Conservation (phyloP, 1,140 invertebrate genomes). For the Habropoda laboriosa region DNA sequence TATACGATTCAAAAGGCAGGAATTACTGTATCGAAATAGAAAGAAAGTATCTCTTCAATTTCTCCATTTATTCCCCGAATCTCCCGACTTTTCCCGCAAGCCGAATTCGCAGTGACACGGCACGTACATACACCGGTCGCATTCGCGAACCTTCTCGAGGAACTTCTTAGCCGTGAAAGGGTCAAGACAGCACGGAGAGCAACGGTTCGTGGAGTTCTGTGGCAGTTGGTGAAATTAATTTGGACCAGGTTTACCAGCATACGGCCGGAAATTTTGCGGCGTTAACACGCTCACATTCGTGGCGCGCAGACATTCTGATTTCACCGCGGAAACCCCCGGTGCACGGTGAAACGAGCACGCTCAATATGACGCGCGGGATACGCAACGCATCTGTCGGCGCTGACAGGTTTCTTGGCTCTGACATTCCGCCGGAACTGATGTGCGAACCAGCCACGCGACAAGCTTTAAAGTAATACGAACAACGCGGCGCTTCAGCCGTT, state of each 20-base stretch:
- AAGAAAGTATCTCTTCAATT: neutral
- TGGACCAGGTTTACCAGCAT: neutral
- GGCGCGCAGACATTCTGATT: neutral
- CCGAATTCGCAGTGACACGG: no score
- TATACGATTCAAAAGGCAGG: no score
- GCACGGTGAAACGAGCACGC: neutral
- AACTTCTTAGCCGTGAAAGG: neutral
- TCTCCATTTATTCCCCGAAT: neutral
- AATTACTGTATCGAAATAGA: no score
- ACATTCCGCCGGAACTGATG: neutral
- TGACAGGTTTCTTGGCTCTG: constrained; percentile 5
- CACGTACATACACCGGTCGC: neutral
- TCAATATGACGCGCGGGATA: neutral
- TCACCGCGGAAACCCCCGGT: neutral
- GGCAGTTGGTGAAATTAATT: constrained; percentile 29
- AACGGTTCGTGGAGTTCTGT: neutral
- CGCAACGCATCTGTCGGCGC: constrained; percentile 5
- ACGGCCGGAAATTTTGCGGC: neutral
- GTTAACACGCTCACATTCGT: neutral
- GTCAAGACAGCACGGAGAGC: neutral
- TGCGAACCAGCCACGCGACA: neutral
- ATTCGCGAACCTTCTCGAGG: neutral
- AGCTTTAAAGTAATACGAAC: constrained; percentile 18
- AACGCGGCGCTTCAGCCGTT: no score
- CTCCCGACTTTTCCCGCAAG: neutral